These are phyloP conservation scores for Strix uralensis DNA, from an alignment of 2,113 vertebrate genomes.

Conservation along the genomic window DNA sequence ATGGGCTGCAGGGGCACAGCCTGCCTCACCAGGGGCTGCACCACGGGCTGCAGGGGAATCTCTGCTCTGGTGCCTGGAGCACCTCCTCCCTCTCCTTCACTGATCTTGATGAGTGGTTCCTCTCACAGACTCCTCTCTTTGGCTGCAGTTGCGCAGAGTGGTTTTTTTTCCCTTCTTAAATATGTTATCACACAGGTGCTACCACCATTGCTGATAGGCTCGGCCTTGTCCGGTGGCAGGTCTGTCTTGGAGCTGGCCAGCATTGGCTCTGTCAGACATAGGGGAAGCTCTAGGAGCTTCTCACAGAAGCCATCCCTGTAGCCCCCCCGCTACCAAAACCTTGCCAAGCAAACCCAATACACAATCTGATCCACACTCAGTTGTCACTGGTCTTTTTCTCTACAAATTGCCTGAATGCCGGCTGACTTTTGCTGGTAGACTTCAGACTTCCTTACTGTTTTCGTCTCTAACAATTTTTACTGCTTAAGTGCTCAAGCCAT, in stretches of 20 bases:
- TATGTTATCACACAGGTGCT: not conserved
- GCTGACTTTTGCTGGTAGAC: not conserved
- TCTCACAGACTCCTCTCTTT: not conserved
- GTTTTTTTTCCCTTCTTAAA: not conserved
- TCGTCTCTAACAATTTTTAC: not conserved
- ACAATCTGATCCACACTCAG: not conserved
- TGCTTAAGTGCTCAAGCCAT: not conserved
- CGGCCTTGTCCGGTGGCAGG: not conserved
- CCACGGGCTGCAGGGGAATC: not conserved
- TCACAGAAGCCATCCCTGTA: too few relatives aligned
- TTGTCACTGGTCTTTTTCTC: not conserved
- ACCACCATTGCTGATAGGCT: not conserved
- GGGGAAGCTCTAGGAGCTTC: not conserved
- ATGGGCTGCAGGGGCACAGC: not conserved
- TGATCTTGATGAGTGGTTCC: not conserved
- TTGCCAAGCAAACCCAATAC: too few relatives aligned
- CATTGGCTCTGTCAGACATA: not conserved
- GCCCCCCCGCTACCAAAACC: too few relatives aligned
- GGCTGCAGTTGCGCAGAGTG: not conserved
- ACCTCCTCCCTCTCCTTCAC: not conserved
- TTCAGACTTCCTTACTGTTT: not conserved
- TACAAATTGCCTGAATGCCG: not conserved
- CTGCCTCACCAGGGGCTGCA: not conserved
- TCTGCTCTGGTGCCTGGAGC: fast-evolving
- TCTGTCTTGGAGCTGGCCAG: not conserved